Base-by-base conservation (phyloP, 2,797 vertebrate genomes). In the Tragopan temminckii region DNA sequence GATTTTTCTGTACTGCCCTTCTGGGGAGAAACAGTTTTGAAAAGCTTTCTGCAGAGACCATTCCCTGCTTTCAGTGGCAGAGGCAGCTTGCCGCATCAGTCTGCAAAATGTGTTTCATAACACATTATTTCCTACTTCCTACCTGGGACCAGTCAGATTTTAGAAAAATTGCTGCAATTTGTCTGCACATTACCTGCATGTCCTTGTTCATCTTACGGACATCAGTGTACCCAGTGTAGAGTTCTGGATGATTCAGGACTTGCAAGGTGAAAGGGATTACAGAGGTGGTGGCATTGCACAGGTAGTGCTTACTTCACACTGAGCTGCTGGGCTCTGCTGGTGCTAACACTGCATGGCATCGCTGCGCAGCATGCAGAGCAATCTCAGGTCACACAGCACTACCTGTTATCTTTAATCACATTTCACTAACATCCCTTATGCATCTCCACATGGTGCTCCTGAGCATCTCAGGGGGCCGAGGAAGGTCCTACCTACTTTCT, bases 361-460 rank as follows among this genome's bases (percentile, higher is more conserved):
- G 7, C 33, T 3, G 2, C 6, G 1, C 43, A 42, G 7, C 0
- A 0, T 11, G 11, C 27, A 36, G 58, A 33, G 77, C 40, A 62
- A 20, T 4, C 2, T 40, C 19, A 31, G 7, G 2, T 33, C 0
- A 1, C 40, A 42, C 33, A 58, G 33, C 38, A 68, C 6, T 20
- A 3, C 13, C 50, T 67, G 7, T 63, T 25, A 1, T 25, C 59
- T 29, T 61, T 25, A 13, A 38, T 24, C 24, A 10, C 13, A 0
- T 0, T 52, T 68, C 1, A 1, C 14, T 66, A 50, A 9, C 48
- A 35, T 55, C 13, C 10, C 24, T 19, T 38, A 14, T 0, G 0
- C 14, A 10, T 18, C 13, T 5, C 46, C 0, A 0, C 6, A 4
- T 7, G 20, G n/a, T 0, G 1, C 20, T 63, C 12, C 29, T 8